Evolutionary conservation across 2,113 vertebrate genomes (phyloP).

Genomic region (Gavialis gangeticus): DNA sequence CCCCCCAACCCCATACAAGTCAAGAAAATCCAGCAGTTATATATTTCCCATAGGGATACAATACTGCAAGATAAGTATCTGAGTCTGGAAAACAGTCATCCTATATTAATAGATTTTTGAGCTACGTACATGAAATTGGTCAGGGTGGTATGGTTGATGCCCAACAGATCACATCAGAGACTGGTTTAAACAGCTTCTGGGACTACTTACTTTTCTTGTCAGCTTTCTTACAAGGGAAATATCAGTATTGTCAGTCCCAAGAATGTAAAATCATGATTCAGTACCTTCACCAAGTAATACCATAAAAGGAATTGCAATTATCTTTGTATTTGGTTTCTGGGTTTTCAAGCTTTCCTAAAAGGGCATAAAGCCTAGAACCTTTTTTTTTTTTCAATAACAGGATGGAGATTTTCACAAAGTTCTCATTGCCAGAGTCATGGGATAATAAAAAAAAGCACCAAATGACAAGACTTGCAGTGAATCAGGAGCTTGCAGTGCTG

Average conservation of each 20-base stretch:
- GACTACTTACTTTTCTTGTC: not conserved
- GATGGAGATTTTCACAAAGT: not conserved
- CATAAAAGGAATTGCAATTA: not conserved
- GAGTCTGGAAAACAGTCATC: slow-evolving; percentile 1
- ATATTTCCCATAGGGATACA: slow-evolving; percentile 9
- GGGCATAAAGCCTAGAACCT: not conserved
- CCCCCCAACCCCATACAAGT: not conserved
- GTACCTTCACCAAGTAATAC: not conserved
- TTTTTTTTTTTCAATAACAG: not conserved
- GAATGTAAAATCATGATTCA: not conserved
- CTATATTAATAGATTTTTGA: slow-evolving; percentile 1
- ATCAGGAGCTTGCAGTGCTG: not conserved
- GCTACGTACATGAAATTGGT: not conserved
- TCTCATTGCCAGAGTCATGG: not conserved
- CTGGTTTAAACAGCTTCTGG: not conserved
- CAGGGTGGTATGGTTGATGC: not conserved
- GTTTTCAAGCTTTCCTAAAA: not conserved
- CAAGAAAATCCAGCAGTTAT: not conserved
- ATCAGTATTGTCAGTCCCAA: not conserved
- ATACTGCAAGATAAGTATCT: not conserved
- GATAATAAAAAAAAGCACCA: not conserved
- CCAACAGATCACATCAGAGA: not conserved
- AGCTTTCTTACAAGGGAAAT: not conserved
- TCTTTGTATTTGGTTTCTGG: not conserved
- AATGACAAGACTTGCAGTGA: not conserved